Base-by-base conservation (phyloP, 2,888 invertebrate species). In the Entomobrya proxima region DNA sequence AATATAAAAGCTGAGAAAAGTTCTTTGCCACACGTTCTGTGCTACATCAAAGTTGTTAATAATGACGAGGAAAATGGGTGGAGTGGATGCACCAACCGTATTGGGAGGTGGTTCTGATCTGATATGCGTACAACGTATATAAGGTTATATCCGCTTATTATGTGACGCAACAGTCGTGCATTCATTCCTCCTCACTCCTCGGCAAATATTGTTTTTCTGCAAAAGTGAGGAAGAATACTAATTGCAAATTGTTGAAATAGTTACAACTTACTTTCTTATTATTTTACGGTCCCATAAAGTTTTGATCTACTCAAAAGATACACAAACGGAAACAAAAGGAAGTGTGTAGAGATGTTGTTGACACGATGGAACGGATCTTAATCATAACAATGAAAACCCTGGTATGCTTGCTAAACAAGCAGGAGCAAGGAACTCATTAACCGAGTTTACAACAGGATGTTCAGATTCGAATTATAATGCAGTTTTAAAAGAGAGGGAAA, bases 371-470 rank as follows among this genome's bases (percentile, higher is more conserved):
- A 13, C 37, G 24, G 44, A 67, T 67, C 64, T 67, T 67, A 67
- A 67, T 35, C 37, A 67, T 67, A n/a, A n/a, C n/a, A 67, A 67
- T 67, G 64, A 67, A 67, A 37, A 37, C 18, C 47, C n/a, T 35
- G 35, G 35, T 5, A n/a, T n/a, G n/a, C n/a, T 64, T 64, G 18
- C 35, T 64, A 64, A 35, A 35, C 35, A 64, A 64, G 35, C 37
- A 40, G 27, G 69, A 69, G 69, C 69, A 69, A 44, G 40, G 27
- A 69, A 69, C 69, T 69, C 69, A 69, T 69, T 69, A 44, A 69
- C 69, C 69, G 69, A 69, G 24, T 69, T 69, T 37, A 13, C 44
- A n/a, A n/a, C n/a, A 24, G 15, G 27, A 69, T 69, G 44, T 27
- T 44, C 69, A 44, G 69, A 69, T 69, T 40, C 24, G 18, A 69